These are phyloP conservation scores for Simalia tracyae DNA, from an alignment of 2,797 vertebrate genomes.

Conservation along the genomic window DNA sequence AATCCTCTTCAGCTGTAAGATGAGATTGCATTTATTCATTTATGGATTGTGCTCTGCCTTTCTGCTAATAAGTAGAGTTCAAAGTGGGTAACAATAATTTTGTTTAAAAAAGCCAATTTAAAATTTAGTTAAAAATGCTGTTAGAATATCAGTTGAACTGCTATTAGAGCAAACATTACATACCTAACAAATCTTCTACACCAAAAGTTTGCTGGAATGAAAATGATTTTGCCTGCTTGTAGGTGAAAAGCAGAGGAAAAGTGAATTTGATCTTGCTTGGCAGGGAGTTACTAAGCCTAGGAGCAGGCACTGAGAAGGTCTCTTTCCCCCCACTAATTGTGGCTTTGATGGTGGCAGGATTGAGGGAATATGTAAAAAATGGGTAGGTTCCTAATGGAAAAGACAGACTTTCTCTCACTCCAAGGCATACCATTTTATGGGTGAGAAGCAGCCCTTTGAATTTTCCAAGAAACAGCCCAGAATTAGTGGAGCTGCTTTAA, in stretches of 20 bases:
- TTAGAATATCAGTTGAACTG: background rate
- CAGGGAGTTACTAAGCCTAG: background rate
- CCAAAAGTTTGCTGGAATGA: background rate
- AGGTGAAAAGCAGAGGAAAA: background rate
- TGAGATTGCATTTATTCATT: background rate
- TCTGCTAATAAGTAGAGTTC: background rate
- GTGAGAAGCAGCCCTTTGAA: too few species aligned
- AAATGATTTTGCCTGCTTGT: background rate
- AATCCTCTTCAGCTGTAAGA: background rate
- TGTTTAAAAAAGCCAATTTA: background rate
- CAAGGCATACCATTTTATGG: too few species aligned
- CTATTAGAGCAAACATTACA: background rate
- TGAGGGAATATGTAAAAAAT: too few species aligned
- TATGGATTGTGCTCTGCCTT: background rate
- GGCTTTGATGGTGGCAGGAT: too few species aligned
- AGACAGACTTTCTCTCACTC: too few species aligned
- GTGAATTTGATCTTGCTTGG: background rate
- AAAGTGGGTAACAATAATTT: background rate
- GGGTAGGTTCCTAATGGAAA: too few species aligned
- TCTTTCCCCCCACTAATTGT: background rate
- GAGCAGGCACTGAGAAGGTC: background rate
- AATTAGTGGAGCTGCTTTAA: too few species aligned
- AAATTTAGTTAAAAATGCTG: background rate
- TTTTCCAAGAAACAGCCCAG: too few species aligned
- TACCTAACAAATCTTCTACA: background rate